These are phyloP conservation scores for Mylabris phalerata DNA, from an alignment of 1,140 invertebrate genomes.

Conservation along the genomic window DNA sequence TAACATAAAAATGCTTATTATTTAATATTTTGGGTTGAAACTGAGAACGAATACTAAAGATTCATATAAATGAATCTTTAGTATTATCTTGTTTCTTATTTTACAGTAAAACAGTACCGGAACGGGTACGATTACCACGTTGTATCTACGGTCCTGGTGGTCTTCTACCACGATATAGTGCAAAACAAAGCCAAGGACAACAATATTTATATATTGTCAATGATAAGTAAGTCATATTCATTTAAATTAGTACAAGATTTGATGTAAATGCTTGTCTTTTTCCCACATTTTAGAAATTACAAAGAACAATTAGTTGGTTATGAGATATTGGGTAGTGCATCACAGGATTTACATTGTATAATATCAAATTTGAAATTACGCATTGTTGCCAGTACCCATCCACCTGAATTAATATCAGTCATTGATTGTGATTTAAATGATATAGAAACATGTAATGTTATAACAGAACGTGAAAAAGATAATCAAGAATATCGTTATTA, in stretches of 20 bases:
- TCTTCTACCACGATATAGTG: conserved; percentile 71
- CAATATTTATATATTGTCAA: conserved; percentile 78
- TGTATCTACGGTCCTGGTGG: conserved; percentile 77
- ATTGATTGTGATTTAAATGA: conserved; percentile 60
- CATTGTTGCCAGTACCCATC: conserved; percentile 59
- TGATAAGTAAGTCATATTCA: conserved; percentile 40
- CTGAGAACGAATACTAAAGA: too few relatives aligned
- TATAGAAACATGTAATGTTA: conserved; percentile 53
- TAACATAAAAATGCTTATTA: too few relatives aligned
- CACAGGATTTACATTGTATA: conserved; percentile 64
- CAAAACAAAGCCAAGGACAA: conserved; percentile 73
- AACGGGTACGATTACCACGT: conserved; percentile 63
- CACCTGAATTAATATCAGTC: conserved; percentile 48
- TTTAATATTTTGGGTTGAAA: too few relatives aligned
- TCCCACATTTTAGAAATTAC: conserved; percentile 49
- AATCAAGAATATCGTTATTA: conserved; percentile 52
- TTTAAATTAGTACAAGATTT: too few relatives aligned
- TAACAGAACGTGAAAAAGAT: conserved; percentile 43
- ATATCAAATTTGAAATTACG: conserved; percentile 72
- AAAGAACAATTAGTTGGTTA: conserved; percentile 78
- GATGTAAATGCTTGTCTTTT: conserved; percentile 2
- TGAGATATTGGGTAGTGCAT: conserved; percentile 65
- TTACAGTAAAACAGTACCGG: conserved; percentile 60
- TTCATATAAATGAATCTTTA: too few relatives aligned
- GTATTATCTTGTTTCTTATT: not conserved